Base-by-base conservation (phyloP, 2,113 vertebrate species). In the Notothenia coriiceps region DNA sequence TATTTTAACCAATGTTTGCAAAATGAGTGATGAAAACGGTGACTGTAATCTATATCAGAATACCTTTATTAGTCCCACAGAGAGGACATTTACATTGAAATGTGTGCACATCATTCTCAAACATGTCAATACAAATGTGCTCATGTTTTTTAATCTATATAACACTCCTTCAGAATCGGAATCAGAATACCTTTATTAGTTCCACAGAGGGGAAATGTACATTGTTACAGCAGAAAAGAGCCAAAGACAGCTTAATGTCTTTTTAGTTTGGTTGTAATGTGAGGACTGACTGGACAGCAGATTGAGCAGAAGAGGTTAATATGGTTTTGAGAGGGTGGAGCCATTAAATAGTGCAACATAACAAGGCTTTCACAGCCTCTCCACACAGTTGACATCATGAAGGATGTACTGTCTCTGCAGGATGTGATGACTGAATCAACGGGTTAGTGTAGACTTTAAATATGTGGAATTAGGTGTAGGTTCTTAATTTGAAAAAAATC, bases 241-340 rank as follows among this genome's bases (percentile, higher is more conserved):
- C 29, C 29, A 29, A 29, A 29, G 29, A 29, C 29, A 29, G 29
- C 29, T 29, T 29, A 29, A 29, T 29, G 29, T 29, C 29, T 29
- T 29, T 29, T 55, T 40, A 10, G 22, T n/a, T 52, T 40, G 18
- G 20, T 64, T 51, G n/a, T 44, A 29, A 52, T 43, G 56, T 73
- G 43, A 52, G 6, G n/a, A 35, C 33, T 44, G 67, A 25, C 17
- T 60, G 25, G 8, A 22, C 3, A 0, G 46, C n/a, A 43, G 50
- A 57, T 46, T 62, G 9, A 15, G 3, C 0, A 49, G 4, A 64
- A 46, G 57, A 35, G 59, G 22, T 63, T 77, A 17, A n/a, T 68
- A 2, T 68, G 33, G 15, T 60, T 65, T 35, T 66, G 12, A 54
- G 63, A 29, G 46, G 85, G 59, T 61, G 77, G 65, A 74, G 69